A percentile compares a stretch with the other conserved stretches of the same genome.
phyloP scores from a whole-genome alignment of 2,888 invertebrate genomes.

The Helicoverpa assulta region DNA sequence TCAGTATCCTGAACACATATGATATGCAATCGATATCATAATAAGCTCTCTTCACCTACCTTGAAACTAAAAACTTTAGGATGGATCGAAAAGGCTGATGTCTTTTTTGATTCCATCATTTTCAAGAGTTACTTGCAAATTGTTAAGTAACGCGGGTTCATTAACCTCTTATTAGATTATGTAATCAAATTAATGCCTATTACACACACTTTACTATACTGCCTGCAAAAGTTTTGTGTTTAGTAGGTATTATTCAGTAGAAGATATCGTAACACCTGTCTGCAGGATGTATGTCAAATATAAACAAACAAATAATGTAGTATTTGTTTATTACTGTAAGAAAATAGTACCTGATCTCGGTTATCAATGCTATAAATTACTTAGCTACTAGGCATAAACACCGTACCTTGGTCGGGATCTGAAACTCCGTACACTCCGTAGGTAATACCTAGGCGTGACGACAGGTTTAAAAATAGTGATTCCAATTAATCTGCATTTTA shows the following conservation, averaged over 20 bases:
- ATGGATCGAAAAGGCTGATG: too few relatives aligned
- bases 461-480: too few relatives aligned
- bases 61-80: too few relatives aligned
- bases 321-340: background rate
- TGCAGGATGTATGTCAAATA: background rate
- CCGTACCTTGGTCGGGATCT: too few relatives aligned
- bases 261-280: background rate
- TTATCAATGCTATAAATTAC: background rate
- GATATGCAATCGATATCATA: too few relatives aligned
- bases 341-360: background rate
- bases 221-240: background rate
- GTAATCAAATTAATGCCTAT: background rate
- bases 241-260: background rate
- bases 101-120: background rate
- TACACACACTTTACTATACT: background rate
- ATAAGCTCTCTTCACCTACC: too few relatives aligned
- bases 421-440: too few relatives aligned
- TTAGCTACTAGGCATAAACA: too few relatives aligned
- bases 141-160: background rate
- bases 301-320: background rate
- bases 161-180: background rate
- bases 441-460: too few relatives aligned
- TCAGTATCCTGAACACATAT: too few relatives aligned
- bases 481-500: too few relatives aligned
- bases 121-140: background rate